These are phyloP conservation scores for Aspidoscelis tigris DNA, from an alignment of 2,113 vertebrate genomes.

Conservation along the genomic window DNA sequence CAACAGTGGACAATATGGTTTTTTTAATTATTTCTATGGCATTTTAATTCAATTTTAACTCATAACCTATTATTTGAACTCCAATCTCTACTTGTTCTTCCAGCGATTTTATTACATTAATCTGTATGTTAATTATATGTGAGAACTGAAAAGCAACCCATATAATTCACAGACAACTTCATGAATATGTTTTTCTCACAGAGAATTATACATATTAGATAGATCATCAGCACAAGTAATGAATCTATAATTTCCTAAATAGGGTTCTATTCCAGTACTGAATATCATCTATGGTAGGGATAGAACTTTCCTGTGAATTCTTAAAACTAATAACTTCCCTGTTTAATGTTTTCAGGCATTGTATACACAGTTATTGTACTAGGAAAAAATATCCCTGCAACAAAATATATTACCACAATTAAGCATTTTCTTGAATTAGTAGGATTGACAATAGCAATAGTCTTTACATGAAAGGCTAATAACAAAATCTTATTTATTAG, in stretches of 20 bases:
- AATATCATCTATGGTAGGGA: not conserved
- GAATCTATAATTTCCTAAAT: not conserved
- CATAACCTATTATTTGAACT: not conserved
- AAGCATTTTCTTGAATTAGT: not conserved
- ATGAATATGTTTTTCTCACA: slow-evolving; percentile 21
- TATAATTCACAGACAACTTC: slow-evolving; percentile 22
- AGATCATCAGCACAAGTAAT: not conserved
- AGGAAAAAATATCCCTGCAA: not conserved
- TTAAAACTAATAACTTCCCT: slow-evolving; percentile 2
- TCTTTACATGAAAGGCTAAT: not conserved
- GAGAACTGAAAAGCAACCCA: slow-evolving; percentile 9
- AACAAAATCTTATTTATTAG: not conserved
- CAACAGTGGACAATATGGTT: not conserved
- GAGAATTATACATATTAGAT: slow-evolving; percentile 3
- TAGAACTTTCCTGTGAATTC: slow-evolving; percentile 11
- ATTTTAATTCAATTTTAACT: not conserved
- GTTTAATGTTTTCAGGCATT: slow-evolving; percentile 22
- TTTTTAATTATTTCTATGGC: not conserved
- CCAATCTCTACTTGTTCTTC: not conserved
- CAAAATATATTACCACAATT: not conserved
- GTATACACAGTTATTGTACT: not conserved
- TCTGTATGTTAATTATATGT: not conserved
- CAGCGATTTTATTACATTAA: not conserved
- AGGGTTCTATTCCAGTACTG: not conserved
- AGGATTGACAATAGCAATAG: not conserved